phyloP scores from a whole-genome alignment of 35 echinoderm and acorn worm species.

The Lytechinus pictus region DNA sequence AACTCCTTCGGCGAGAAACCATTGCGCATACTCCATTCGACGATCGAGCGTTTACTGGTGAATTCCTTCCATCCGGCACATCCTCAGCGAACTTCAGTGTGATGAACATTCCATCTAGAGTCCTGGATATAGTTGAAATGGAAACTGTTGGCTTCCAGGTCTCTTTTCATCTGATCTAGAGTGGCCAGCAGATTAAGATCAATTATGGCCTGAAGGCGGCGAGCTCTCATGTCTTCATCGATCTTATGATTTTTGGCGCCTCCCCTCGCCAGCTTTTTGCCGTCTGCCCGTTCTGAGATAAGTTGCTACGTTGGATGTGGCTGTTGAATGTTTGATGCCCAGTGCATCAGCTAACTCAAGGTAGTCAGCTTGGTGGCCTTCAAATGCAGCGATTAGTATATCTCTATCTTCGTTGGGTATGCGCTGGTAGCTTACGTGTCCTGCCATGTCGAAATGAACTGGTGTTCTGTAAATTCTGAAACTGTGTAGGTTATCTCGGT shows the following conservation, averaged over 20 bases:
- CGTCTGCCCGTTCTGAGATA: constrained; percentile 9
- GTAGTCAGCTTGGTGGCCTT: too few relatives aligned
- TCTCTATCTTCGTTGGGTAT: too few relatives aligned
- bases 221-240: neutral
- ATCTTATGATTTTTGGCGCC: neutral
- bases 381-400: too few relatives aligned
- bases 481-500: too few relatives aligned
- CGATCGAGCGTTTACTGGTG: neutral
- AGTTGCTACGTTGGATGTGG: neutral
- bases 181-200: neutral
- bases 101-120: constrained; percentile 43
- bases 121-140: neutral
- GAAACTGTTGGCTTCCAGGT: neutral
- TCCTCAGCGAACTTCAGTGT: constrained; percentile 41
- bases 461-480: too few relatives aligned
- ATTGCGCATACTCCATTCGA: constrained; percentile 6
- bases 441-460: too few relatives aligned
- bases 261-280: constrained; percentile 38
- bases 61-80: neutral
- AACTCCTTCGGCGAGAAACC: neutral
- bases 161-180: neutral
- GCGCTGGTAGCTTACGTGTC: too few relatives aligned
- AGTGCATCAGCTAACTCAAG: neutral
- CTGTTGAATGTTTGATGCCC: neutral
- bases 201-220: neutral